These are phyloP conservation scores for Lasiurus cinereus DNA, from an alignment of 2,113 vertebrate species.

Conservation along the genomic window DNA sequence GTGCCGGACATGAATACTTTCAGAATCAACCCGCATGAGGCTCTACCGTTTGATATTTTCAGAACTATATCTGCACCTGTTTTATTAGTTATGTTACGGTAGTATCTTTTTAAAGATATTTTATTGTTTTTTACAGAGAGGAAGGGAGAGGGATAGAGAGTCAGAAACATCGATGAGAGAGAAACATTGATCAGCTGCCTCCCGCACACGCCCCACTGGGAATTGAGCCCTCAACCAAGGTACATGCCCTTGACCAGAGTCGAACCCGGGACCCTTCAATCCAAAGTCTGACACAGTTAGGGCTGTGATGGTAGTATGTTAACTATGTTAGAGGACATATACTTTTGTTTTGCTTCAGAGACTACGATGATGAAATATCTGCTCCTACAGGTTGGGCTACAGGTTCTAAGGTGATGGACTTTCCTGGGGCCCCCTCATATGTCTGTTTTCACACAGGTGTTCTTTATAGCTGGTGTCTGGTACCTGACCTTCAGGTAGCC, in stretches of 20 bases:
- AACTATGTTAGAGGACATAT: not conserved
- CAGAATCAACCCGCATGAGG: not conserved
- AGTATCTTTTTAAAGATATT: not conserved
- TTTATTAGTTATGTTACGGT: not conserved
- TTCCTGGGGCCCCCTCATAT: not conserved
- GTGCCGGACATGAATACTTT: not conserved
- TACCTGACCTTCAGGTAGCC: not conserved
- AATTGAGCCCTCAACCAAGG: no score
- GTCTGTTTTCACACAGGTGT: not conserved
- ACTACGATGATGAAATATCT: not conserved
- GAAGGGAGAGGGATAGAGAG: no score
- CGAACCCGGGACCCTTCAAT: no score
- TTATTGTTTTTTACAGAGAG: no score
- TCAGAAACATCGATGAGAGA: no score
- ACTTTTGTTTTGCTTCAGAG: slow-evolving; percentile 25
- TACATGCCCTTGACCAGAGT: no score
- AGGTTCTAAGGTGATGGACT: not conserved
- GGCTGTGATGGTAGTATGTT: not conserved
- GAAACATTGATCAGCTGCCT: no score
- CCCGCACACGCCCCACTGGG: no score
- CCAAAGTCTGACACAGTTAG: no score
- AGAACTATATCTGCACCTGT: not conserved
- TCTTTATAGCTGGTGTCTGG: not conserved
- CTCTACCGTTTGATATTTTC: not conserved
- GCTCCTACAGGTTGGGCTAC: not conserved